Conservation (phyloP, 2,797 vertebrate genomes). For the Lagodon rhomboides region DNA sequence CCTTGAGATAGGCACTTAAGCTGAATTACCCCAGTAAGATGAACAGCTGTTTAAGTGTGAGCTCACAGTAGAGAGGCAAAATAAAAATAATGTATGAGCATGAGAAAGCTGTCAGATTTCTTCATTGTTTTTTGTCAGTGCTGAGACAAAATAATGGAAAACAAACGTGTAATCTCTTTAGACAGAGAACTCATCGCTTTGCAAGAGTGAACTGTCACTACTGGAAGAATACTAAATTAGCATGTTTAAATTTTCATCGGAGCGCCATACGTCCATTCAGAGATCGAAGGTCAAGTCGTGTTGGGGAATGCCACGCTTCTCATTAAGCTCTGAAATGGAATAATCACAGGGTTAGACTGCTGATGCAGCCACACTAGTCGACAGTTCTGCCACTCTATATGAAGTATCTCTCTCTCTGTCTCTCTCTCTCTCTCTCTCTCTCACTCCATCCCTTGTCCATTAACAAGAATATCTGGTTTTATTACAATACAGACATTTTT, state of each 20-base stretch:
- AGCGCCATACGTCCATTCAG: slow-evolving; percentile 47
- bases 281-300: slow-evolving; percentile 75
- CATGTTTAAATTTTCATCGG: slow-evolving; percentile 69
- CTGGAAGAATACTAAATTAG: slow-evolving; percentile 59
- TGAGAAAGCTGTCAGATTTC: slow-evolving; percentile 26
- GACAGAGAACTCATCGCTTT: background rate
- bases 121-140: background rate
- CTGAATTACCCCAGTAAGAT: slow-evolving; percentile 49
- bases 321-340: slow-evolving; percentile 72
- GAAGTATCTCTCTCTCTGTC: slow-evolving; percentile 20
- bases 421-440: background rate
- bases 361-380: slow-evolving; percentile 26
- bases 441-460: slow-evolving; percentile 13
- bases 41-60: slow-evolving; percentile 53
- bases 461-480: slow-evolving; percentile 3
- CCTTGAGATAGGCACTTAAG: slow-evolving; percentile 59
- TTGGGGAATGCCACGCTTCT: slow-evolving; percentile 75
- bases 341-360: slow-evolving; percentile 45
- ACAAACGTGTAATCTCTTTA: slow-evolving; percentile 2
- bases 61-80: slow-evolving; percentile 31
- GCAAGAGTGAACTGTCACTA: slow-evolving; percentile 26
- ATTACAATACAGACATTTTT: slow-evolving; percentile 22
- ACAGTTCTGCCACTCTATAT: slow-evolving; percentile 46
- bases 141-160: slow-evolving; percentile 24
- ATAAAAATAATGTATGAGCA: slow-evolving; percentile 8